Conservation (phyloP, 2,797 vertebrate genomes). For the Heteromormyrus szaboi region DNA sequence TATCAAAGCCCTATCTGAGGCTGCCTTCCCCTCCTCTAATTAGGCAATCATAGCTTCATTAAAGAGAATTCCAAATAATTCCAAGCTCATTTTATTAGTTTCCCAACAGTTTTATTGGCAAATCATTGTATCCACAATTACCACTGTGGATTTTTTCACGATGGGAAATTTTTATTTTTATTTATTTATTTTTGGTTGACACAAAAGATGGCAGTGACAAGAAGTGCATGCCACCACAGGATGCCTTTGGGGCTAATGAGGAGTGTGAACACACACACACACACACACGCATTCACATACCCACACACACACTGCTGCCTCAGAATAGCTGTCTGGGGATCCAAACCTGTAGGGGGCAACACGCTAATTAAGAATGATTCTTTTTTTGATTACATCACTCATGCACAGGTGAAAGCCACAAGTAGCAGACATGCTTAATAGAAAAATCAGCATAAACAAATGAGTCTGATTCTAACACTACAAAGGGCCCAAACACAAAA, state of each 20-base stretch:
- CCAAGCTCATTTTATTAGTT: slow-evolving; percentile 50
- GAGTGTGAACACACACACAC: background rate
- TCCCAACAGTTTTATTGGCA: slow-evolving; percentile 47
- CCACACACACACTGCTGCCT: background rate
- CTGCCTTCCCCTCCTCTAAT: slow-evolving; percentile 44
- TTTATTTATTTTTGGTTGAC: slow-evolving; percentile 10
- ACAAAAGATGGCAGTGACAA: slow-evolving; percentile 13
- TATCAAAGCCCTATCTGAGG: slow-evolving; percentile 15
- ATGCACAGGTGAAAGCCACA: background rate
- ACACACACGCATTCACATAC: background rate
- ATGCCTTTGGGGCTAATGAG: background rate
- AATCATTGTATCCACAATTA: slow-evolving; percentile 44
- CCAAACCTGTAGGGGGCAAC: background rate
- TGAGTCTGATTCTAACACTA: background rate
- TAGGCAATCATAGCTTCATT: slow-evolving; percentile 52
- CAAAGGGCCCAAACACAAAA: background rate
- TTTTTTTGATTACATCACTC: background rate
- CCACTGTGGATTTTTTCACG: slow-evolving; percentile 27
- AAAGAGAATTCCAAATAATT: slow-evolving; percentile 53
- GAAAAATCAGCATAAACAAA: slow-evolving; percentile 1
- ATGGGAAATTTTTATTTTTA: background rate
- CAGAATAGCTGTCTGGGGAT: background rate
- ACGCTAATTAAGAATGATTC: background rate
- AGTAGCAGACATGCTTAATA: background rate
- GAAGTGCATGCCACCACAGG: background rate